Percentiles rank a stretch among this genome's conserved stretches.
phyloP scores from a whole-genome alignment of 2,113 vertebrate species.

The Rhadina sibilatrix region DNA sequence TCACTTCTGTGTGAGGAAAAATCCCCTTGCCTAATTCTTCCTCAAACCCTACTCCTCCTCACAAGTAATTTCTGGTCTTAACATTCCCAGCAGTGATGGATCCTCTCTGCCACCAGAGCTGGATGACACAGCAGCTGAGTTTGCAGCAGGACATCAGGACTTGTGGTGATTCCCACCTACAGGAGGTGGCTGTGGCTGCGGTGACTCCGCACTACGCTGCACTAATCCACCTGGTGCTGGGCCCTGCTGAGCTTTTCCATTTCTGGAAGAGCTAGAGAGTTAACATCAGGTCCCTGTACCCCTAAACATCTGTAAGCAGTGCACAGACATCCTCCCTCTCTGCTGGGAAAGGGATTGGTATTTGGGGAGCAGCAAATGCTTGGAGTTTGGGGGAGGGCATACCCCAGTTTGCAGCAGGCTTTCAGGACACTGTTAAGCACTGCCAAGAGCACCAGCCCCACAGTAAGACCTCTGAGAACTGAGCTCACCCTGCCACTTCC shows the following conservation, averaged over 20 bases:
- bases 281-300: background rate
- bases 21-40: background rate
- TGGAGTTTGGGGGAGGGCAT: background rate
- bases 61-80: background rate
- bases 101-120: background rate
- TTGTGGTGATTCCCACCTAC: background rate
- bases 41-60: background rate
- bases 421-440: background rate
- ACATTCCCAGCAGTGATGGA: background rate
- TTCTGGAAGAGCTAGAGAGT: background rate
- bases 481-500: background rate
- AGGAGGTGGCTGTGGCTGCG: accelerated
- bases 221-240: background rate
- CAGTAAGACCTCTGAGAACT: accelerated
- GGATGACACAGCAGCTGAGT: background rate
- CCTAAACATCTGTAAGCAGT: background rate
- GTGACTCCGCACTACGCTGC: accelerated
- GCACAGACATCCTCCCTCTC: background rate
- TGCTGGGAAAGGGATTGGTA: background rate
- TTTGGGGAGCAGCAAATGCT: accelerated
- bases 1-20: background rate
- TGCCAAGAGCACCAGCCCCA: background rate
- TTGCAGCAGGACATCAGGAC: background rate
- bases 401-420: background rate
- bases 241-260: background rate